Base-by-base conservation (phyloP, 2,888 invertebrate species). In the Synergus gifuensis region DNA sequence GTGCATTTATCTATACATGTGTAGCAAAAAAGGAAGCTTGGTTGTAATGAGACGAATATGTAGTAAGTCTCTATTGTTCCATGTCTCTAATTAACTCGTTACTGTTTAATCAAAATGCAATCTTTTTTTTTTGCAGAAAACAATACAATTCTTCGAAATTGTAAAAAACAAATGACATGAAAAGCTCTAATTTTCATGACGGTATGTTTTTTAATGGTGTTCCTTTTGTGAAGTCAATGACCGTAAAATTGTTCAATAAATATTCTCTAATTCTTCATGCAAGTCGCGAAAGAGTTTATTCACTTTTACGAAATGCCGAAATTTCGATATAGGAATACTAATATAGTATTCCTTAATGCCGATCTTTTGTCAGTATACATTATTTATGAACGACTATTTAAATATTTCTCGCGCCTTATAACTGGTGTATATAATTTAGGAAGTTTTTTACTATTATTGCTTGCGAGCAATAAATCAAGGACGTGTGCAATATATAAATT, bases 401-500 rank as follows among this genome's bases (percentile, higher is more conserved):
- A 49, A 28, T 69, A 28, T 69, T 49, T 16, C n/a, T 42, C 4
- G 5, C 28, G 28, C n/a, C 8, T 46, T 11, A 11, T 46, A 46
- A 69, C 44, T 14, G 49, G 46, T 22, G 16, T 14, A 18, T 22
- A 69, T 46, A 46, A 69, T 46, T 69, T 69, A 28, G 69, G 69
- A 69, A 69, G 46, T 69, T 46, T 46, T 14, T 22, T 12, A 7
- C 22, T 69, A 49, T 49, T 8, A 16, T 46, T 49, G 22, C 14
- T 69, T 69, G 16, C 22, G 49, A 46, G 46, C 22, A 28, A 69
- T 28, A 69, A 69, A 69, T 69, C 69, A 69, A 69, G 69, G 69
- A 69, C 69, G 69, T 69, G 49, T 69, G 46, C 44, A 67, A 67
- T 67, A 67, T 49, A 69, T 76, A 84, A 86, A 85, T 86, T 87